Evolutionary conservation across 2,888 invertebrate genomes (phyloP), one percentile per base, ranked within the genome.

Genomic region (Julus scanicus): DNA sequence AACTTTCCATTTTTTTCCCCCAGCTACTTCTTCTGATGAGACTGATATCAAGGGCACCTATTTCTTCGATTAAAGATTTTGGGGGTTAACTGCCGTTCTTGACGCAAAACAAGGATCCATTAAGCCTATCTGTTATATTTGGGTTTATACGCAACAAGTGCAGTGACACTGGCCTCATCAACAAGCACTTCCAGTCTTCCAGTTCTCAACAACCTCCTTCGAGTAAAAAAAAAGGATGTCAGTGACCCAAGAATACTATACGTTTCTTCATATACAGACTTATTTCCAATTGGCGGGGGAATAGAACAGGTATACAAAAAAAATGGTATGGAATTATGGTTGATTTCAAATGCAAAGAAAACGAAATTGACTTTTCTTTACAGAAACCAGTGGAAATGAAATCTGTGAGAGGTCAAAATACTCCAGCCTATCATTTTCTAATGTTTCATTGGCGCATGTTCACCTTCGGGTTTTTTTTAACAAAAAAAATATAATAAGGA

Each of bases 181-280:
- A 80, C 80, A 37, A 13, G 80, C n/a, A 37, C 80, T 80, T 80
- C 80, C 80, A 80, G 80, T 80, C 37, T 80, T 80, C 11, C 80
- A 80, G 80, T 80, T 80, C 80, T 80, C 80, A 80, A 80, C 80
- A 80, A 80, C 80, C 80, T 80, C 80, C 80, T 37, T 80, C 13
- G 29, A 80, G 29, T 9, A 71, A 80, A 80, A 63, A 53, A 53
- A 80, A 80, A 80, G 80, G 37, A 80, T 80, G 80, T 80, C 80
- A 80, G 80, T 80, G 80, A 80, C 80, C 80, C 80, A 80, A 29
- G 80, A 80, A 80, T 80, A 80, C 13, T 29, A 80, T 80, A 13
- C 37, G 37, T 37, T 37, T 80, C 80, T 80, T 80, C 29, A 6
- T 44, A 80, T 80, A 80, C 29, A 80, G 80, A 13, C 80, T 37